A percentile compares a stretch with the other conserved stretches of the same genome.
These are phyloP conservation scores for Bovichtus diacanthus DNA, from an alignment of 2,797 vertebrate species.

Conservation along the genomic window DNA sequence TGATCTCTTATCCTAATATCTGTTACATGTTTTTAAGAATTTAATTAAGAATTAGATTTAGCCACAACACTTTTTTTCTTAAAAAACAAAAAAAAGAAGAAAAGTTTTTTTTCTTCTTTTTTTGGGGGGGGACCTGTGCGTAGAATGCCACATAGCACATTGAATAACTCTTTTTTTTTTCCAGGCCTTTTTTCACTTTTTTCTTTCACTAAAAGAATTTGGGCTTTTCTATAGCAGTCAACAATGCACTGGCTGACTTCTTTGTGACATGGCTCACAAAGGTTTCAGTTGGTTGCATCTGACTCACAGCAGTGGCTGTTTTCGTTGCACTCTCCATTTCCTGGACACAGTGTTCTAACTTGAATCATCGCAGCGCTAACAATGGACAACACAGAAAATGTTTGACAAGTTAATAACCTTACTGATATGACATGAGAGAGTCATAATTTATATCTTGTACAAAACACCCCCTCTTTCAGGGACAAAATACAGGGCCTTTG, in stretches of 20 bases:
- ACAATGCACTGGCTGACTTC: not conserved
- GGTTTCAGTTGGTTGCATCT: constrained; percentile 12
- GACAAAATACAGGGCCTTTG: constrained; percentile 44
- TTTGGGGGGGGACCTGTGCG: not conserved
- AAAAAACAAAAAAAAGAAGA: not conserved
- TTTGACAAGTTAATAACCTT: constrained; percentile 60
- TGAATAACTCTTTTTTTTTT: not conserved
- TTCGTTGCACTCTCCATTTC: constrained; percentile 28
- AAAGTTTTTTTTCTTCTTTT: not conserved
- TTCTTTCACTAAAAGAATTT: not conserved
- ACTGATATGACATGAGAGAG: constrained; percentile 59
- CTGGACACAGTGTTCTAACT: constrained; percentile 39
- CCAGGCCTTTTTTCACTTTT: not conserved
- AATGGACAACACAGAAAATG: constrained; percentile 37
- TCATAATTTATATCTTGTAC: constrained; percentile 56
- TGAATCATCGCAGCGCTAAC: constrained; percentile 55
- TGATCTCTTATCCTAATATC: not conserved
- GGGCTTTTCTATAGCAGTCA: not conserved
- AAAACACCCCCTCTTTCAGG: constrained; percentile 46
- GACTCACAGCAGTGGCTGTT: constrained; percentile 25
- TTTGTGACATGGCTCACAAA: constrained; percentile 7
- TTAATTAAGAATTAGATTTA: not conserved
- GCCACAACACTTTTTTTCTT: not conserved
- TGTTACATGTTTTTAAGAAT: not conserved
- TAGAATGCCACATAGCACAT: too few relatives aligned